These are phyloP conservation scores for Sakesphorus luctuosus DNA, from an alignment of 2,113 vertebrate species.

Conservation along the genomic window DNA sequence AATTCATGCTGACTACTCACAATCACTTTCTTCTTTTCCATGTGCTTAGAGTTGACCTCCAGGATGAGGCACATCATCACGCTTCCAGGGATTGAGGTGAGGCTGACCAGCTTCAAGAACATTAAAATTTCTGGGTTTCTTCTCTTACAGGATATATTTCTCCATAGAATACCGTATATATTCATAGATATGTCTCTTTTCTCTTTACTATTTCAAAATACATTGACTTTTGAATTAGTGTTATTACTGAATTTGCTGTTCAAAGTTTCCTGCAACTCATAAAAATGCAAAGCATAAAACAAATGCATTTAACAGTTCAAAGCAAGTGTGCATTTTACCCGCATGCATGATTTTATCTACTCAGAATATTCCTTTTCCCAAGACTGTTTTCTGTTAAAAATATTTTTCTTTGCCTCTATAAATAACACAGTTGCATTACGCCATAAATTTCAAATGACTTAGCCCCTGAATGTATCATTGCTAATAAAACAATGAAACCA, in stretches of 20 bases:
- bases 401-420: not conserved
- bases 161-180: not conserved
- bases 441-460: slow-evolving; percentile 49
- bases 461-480: slow-evolving; percentile 5
- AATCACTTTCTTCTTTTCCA: not conserved
- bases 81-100: not conserved
- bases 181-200: not conserved
- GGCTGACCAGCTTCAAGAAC: not conserved
- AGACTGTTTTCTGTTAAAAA: not conserved
- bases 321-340: not conserved
- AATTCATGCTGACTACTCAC: not conserved
- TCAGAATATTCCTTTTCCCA: not conserved
- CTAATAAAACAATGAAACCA: slow-evolving; percentile 56
- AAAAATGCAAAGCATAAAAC: not conserved
- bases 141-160: not conserved
- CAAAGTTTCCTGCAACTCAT: not conserved
- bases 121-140: not conserved
- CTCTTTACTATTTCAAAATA: not conserved
- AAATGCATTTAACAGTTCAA: not conserved
- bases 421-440: not conserved
- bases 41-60: not conserved
- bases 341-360: not conserved
- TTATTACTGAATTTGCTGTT: not conserved
- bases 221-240: not conserved
- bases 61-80: not conserved